Percentiles rank a stretch among this genome's conserved stretches.
Conservation (phyloP, 2,113 vertebrate species). For the Cryptoleucopteryx plumbea region DNA sequence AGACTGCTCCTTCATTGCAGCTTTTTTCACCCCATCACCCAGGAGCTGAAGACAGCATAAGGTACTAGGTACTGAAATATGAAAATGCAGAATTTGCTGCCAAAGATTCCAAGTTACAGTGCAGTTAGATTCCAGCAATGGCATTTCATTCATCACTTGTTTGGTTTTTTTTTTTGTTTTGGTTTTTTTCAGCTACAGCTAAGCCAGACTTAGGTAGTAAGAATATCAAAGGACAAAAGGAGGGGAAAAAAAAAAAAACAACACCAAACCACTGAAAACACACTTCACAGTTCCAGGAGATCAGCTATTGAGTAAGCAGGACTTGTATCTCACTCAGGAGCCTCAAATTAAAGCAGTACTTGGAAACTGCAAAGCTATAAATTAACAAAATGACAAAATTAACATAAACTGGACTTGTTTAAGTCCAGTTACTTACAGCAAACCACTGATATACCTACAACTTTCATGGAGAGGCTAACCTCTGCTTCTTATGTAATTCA, state of each 20-base stretch:
- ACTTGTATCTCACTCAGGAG: not conserved
- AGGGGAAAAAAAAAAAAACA: accelerated
- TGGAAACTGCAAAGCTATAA: conserved; percentile 21
- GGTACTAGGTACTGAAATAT: not conserved
- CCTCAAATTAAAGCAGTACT: conserved; percentile 10
- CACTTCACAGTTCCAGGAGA: not conserved
- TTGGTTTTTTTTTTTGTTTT: not conserved
- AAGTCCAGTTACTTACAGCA: not conserved
- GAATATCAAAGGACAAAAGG: not conserved
- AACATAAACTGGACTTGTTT: not conserved
- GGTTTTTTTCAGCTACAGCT: not conserved
- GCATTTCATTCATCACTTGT: not conserved
- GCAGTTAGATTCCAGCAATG: not conserved
- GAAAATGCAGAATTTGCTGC: not conserved
- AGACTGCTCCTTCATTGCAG: not conserved
- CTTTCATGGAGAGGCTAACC: not conserved
- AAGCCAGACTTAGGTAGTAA: not conserved
- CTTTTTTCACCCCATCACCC: not conserved
- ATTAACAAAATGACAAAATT: conserved; percentile 8
- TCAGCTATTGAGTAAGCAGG: not conserved
- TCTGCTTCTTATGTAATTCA: not conserved
- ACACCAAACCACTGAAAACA: not conserved
- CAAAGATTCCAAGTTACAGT: not conserved
- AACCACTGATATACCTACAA: not conserved
- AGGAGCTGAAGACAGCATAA: not conserved